A percentile compares a stretch with the other conserved stretches of the same genome.
phyloP scores from a whole-genome alignment of 1,140 invertebrate genomes.

The Whitmania pigra region DNA sequence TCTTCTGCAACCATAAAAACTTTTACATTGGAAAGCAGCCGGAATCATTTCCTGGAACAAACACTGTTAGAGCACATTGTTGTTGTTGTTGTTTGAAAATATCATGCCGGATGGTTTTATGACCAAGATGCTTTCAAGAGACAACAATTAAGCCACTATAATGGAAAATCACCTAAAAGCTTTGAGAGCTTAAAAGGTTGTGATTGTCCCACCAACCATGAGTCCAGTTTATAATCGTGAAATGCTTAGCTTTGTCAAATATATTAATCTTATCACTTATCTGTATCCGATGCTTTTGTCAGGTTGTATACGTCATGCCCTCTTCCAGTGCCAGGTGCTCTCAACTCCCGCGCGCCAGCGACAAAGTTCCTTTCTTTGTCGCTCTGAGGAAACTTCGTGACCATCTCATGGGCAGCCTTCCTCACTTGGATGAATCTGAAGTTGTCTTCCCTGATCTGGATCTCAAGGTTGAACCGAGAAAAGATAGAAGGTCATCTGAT shows the following conservation, averaged over 20 bases:
- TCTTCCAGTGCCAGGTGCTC: constrained; percentile 90
- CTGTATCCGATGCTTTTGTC: constrained; percentile 35
- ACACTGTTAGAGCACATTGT: constrained; percentile 61
- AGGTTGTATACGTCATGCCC: constrained; percentile 98
- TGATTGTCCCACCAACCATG: too few species aligned
- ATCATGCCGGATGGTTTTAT: too few species aligned
- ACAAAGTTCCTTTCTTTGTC: constrained; percentile 92
- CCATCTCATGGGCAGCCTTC: constrained; percentile 74
- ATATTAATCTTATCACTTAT: not conserved
- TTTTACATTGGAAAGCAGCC: constrained; percentile 91
- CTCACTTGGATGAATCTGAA: constrained; percentile 75
- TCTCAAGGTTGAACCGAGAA: constrained; percentile 34
- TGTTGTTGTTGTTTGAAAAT: not conserved
- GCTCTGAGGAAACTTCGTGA: constrained; percentile 87
- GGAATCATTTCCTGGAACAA: constrained; percentile 76
- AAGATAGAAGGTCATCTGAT: constrained; percentile 19
- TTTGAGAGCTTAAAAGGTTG: too few species aligned
- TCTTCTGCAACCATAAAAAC: constrained; percentile 91
- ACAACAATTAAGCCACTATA: too few species aligned
- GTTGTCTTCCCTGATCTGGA: constrained; percentile 61
- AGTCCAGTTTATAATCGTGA: too few species aligned
- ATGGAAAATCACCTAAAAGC: too few species aligned
- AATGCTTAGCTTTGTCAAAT: too few species aligned
- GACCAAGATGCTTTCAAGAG: too few species aligned
- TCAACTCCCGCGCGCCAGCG: constrained; percentile 79